Evolutionary conservation across 2,888 invertebrate species (phyloP), one percentile per base, ranked within the genome.

Genomic region (Lagria hirta): DNA sequence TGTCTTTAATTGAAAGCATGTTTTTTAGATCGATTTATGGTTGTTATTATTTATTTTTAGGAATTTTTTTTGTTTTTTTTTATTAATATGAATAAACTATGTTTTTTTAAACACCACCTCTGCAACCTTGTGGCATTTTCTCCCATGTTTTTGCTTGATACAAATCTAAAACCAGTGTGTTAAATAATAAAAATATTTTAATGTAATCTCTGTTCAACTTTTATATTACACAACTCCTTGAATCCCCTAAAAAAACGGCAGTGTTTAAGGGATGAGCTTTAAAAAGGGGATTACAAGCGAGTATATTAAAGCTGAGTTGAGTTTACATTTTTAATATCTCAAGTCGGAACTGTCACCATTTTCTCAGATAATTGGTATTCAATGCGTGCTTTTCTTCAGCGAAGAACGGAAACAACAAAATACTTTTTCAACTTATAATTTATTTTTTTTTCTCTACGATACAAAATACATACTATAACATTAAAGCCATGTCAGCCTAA

Each of bases 121-220:
- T 47, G 44, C 23, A 27, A 49, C 42, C 51, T 43, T 49, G 48
- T 43, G n/a, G n/a, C n/a, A 52, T 52, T 51, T 52, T 53, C 52
- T 49, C 50, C 32, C 15, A 32, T 33, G 33, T 17, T 17, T 34
- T 32, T 10, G 13, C 13, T 15, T 17, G 14, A 8, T 42, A 10
- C 23, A 32, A 23, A 32, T 51, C 41, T 42, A 33, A 61, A 60
- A 64, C 65, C 65, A 64, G 64, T 64, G 61, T 58, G 61, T 58
- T 51, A 54, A 55, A 69, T 69, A 70, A 68, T 69, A 68, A 68
- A 69, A 65, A 69, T 67, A 66, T 68, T 68, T 66, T 68, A 65
- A 68, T 65, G 62, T 58, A 59, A 22, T 41, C 26, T 40, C 33
- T 36, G 26, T 38, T 23, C 10, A 17, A 37, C 26, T 27, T n/a